phyloP scores from a whole-genome alignment of 2,888 invertebrate species.

The Iphiclides podalirius region DNA sequence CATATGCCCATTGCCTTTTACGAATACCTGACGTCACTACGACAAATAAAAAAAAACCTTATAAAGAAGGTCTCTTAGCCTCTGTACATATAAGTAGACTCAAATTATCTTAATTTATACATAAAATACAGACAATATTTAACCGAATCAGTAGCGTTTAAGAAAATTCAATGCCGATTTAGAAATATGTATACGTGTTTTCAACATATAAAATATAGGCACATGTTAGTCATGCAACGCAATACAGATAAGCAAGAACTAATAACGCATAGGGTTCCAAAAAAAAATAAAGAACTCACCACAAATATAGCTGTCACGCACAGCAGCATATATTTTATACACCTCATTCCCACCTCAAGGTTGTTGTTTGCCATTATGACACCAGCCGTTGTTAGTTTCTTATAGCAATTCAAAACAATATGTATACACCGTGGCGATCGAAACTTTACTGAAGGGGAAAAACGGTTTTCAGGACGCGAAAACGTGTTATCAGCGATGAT shows the following conservation, averaged over 20 bases:
- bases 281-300: slow-evolving; percentile 76
- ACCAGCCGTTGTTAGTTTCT: slow-evolving; percentile 25
- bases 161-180: slow-evolving; percentile 5
- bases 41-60: background rate
- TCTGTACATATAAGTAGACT: background rate
- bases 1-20: background rate
- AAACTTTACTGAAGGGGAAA: slow-evolving; percentile 34
- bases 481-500: slow-evolving; percentile 39
- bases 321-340: slow-evolving; percentile 88
- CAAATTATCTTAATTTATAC: background rate
- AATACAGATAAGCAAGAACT: slow-evolving; percentile 6
- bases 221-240: slow-evolving; percentile 2
- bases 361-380: slow-evolving; percentile 56
- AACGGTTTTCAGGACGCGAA: slow-evolving; percentile 31
- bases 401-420: too few relatives aligned
- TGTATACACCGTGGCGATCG: slow-evolving; percentile 26
- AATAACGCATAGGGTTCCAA: slow-evolving; percentile 5
- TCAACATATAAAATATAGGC: background rate
- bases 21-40: background rate
- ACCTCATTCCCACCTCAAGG: slow-evolving; percentile 84
- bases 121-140: background rate
- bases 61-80: background rate
- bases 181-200: background rate
- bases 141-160: background rate
- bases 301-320: slow-evolving; percentile 88